Percentiles rank a stretch among this genome's conserved stretches.
These are phyloP conservation scores for Seriola quinqueradiata DNA, from an alignment of 2,113 vertebrate genomes.

Conservation along the genomic window DNA sequence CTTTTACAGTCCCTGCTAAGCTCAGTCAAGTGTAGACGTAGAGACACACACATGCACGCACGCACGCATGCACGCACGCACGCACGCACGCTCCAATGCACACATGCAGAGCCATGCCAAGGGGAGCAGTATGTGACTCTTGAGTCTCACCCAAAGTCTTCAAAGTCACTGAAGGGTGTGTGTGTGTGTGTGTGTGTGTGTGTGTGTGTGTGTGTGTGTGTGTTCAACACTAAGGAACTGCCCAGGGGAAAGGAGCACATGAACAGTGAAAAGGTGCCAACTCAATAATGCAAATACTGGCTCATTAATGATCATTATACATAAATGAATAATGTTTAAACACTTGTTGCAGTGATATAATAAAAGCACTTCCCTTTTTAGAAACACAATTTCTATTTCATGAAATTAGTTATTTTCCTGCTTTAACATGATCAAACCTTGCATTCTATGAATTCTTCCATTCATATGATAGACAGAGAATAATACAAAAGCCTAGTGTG, in stretches of 20 bases:
- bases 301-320: constrained; percentile 75
- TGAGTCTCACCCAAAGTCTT: constrained; percentile 47
- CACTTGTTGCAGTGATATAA: constrained; percentile 59
- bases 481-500: background rate
- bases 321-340: constrained; percentile 71
- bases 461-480: background rate
- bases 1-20: constrained; percentile 52
- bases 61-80: constrained; percentile 15
- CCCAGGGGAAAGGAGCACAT: constrained; percentile 58
- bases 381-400: constrained; percentile 37
- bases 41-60: constrained; percentile 23
- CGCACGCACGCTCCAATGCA: constrained; percentile 22
- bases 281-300: constrained; percentile 77
- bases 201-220: constrained; percentile 31
- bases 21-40: constrained; percentile 60
- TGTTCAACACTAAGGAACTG: constrained; percentile 41
- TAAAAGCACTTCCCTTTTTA: constrained; percentile 63
- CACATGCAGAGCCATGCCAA: constrained; percentile 45
- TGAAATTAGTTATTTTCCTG: constrained; percentile 35
- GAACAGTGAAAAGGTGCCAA: constrained; percentile 61
- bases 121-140: constrained; percentile 46
- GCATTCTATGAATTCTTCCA: background rate
- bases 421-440: constrained; percentile 29
- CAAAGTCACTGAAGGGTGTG: constrained; percentile 51
- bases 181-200: constrained; percentile 27